phyloP scores from a whole-genome alignment of 2,113 vertebrate genomes.

The Austrofundulus limnaeus region DNA sequence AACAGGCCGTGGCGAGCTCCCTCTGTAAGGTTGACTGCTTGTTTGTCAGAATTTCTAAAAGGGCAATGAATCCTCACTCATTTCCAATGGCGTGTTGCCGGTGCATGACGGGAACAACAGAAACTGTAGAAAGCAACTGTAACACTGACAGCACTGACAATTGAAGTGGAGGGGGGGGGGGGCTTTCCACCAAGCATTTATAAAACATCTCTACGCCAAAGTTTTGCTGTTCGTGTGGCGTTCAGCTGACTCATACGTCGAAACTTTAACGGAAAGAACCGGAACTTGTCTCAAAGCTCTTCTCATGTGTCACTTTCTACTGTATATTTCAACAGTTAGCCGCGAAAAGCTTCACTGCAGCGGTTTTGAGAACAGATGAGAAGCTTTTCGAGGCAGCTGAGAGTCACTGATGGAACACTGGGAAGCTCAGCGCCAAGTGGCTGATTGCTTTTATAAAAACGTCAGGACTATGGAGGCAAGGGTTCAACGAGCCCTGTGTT shows the following conservation, averaged over 20 bases:
- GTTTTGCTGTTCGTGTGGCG: slow-evolving; percentile 25
- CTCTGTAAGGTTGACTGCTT: slow-evolving; percentile 59
- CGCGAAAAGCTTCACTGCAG: slow-evolving; percentile 14
- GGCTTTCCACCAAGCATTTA: slow-evolving; percentile 39
- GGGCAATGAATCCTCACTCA: slow-evolving; percentile 53
- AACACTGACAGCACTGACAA: slow-evolving; percentile 52
- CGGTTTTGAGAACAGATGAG: slow-evolving; percentile 16
- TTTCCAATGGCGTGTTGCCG: slow-evolving; percentile 49
- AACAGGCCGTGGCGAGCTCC: slow-evolving; percentile 56
- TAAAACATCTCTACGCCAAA: slow-evolving; percentile 53
- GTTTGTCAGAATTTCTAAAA: slow-evolving; percentile 67
- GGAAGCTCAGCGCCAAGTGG: slow-evolving; percentile 9
- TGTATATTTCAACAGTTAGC: slow-evolving; percentile 26
- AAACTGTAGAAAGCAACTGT: slow-evolving; percentile 53
- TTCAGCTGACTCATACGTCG: slow-evolving; percentile 12
- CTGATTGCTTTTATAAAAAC: slow-evolving; percentile 34
- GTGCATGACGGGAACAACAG: slow-evolving; percentile 57
- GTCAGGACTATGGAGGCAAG: slow-evolving; percentile 1
- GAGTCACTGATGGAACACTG: slow-evolving; percentile 14
- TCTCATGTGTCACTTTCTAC: slow-evolving; percentile 20
- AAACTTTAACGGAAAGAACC: slow-evolving; percentile 31
- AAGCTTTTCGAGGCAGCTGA: neutral
- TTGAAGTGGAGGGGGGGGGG: slow-evolving; percentile 25
- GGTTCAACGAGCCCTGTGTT: slow-evolving; percentile 17
- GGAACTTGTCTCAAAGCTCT: slow-evolving; percentile 28